Conservation (phyloP, 2,888 invertebrate species). For the Sicus ferrugineus region DNA sequence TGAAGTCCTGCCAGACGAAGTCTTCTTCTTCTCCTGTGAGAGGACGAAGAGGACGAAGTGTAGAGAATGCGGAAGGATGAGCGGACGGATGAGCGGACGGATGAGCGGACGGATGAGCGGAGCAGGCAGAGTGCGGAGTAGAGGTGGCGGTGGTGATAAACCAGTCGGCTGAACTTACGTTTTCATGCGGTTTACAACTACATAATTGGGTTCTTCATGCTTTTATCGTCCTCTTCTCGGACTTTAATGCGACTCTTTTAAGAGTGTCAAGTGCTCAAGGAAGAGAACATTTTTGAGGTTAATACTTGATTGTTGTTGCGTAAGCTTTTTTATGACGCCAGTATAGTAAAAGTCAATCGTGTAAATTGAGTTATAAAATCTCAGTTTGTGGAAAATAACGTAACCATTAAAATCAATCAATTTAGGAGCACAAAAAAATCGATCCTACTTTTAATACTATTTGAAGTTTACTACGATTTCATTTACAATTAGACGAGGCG, state of each 20-base stretch:
- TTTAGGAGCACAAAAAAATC: too few relatives aligned
- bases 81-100: not conserved
- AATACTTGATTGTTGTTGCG: too few relatives aligned
- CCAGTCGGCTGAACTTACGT: not conserved
- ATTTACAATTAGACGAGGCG: too few relatives aligned
- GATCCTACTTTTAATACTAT: too few relatives aligned
- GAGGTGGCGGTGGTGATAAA: not conserved
- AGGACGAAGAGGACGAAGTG: not conserved
- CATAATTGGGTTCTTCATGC: slow-evolving; percentile 19
- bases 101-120: not conserved
- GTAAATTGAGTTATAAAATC: too few relatives aligned
- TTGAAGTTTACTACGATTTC: too few relatives aligned
- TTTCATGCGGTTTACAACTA: slow-evolving; percentile 14
- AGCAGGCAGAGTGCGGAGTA: not conserved
- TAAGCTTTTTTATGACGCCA: too few relatives aligned
- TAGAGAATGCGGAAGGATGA: not conserved
- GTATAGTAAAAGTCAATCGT: too few relatives aligned
- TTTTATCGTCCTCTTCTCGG: slow-evolving; percentile 3
- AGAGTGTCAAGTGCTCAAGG: not conserved
- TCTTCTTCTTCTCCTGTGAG: not conserved
- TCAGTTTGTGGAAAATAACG: too few relatives aligned
- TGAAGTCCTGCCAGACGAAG: not conserved
- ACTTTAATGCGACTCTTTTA: not conserved
- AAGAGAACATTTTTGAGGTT: not conserved
- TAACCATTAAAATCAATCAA: too few relatives aligned